Evolutionary conservation across 2,888 invertebrate genomes (phyloP).

Genomic region (Andricus curvator): DNA sequence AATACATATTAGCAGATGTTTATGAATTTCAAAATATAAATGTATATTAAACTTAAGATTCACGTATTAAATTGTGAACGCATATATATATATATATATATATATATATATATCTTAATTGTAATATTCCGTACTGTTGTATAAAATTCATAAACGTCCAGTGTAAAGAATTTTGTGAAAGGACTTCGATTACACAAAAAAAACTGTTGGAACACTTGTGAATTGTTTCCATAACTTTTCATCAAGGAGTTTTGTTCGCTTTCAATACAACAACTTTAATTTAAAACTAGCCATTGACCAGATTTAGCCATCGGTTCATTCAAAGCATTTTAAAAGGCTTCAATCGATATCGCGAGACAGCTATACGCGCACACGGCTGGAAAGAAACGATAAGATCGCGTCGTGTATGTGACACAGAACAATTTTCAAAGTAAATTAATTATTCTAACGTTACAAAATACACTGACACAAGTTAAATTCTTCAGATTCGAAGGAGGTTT

Average conservation of each 20-base stretch:
- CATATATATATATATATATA: too few relatives aligned
- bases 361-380: background rate
- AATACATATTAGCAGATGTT: too few relatives aligned
- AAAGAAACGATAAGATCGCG: conserved; percentile 9
- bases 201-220: too few relatives aligned
- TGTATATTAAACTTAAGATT: too few relatives aligned
- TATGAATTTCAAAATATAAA: too few relatives aligned
- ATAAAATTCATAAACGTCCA: too few relatives aligned
- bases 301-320: conserved; percentile 24
- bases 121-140: too few relatives aligned
- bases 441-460: background rate
- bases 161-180: too few relatives aligned
- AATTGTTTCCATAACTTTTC: too few relatives aligned
- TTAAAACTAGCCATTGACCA: conserved; percentile 16
- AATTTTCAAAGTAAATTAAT: conserved; percentile 13
- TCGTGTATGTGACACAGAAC: background rate
- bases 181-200: too few relatives aligned
- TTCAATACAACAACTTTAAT: background rate
- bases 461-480: background rate
- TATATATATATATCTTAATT: too few relatives aligned
- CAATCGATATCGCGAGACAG: conserved; percentile 17
- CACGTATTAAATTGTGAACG: too few relatives aligned
- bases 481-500: background rate
- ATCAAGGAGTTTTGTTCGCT: background rate
- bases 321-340: conserved; percentile 29